These are phyloP conservation scores for Cryptocephalus primarius DNA, from an alignment of 2,888 invertebrate genomes.

Conservation along the genomic window DNA sequence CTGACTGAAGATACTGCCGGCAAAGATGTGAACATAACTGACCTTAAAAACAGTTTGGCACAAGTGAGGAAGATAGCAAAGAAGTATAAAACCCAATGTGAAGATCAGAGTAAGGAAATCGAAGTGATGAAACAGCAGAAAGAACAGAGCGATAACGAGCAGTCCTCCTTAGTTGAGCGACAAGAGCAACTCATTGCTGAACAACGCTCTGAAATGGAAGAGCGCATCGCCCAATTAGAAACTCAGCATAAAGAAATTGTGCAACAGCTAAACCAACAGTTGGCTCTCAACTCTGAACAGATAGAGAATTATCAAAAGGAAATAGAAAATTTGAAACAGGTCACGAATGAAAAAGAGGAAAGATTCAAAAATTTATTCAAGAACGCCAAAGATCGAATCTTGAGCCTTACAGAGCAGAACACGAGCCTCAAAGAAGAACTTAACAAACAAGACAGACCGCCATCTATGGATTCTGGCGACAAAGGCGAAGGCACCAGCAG, in stretches of 20 bases:
- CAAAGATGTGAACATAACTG: conserved; percentile 54
- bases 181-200: conserved; percentile 34
- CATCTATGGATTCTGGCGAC: conserved; percentile 35
- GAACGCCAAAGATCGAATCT: conserved; percentile 64
- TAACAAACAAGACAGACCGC: conserved; percentile 23
- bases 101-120: conserved; percentile 58
- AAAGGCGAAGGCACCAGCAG: conserved; percentile 29
- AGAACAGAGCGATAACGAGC: conserved; percentile 43
- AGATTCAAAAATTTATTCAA: conserved; percentile 48
- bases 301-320: conserved; percentile 45
- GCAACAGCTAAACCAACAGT: conserved; percentile 38
- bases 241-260: conserved; percentile 36
- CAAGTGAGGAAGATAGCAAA: conserved; percentile 78
- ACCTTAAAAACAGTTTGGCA: conserved; percentile 36
- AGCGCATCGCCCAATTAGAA: conserved; percentile 35
- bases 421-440: conserved; percentile 47
- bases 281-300: conserved; percentile 38
- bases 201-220: conserved; percentile 38
- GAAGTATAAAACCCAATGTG: conserved; percentile 80
- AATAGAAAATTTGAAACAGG: conserved; percentile 35
- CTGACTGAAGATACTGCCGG: conserved; percentile 52
- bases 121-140: conserved; percentile 35
- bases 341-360: conserved; percentile 37
- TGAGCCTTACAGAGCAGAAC: conserved; percentile 59
- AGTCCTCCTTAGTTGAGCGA: conserved; percentile 33